A percentile compares a stretch with the other conserved stretches of the same genome.
These are phyloP conservation scores for Centropyge bicolor DNA, from an alignment of 2,797 vertebrate species.

Conservation along the genomic window DNA sequence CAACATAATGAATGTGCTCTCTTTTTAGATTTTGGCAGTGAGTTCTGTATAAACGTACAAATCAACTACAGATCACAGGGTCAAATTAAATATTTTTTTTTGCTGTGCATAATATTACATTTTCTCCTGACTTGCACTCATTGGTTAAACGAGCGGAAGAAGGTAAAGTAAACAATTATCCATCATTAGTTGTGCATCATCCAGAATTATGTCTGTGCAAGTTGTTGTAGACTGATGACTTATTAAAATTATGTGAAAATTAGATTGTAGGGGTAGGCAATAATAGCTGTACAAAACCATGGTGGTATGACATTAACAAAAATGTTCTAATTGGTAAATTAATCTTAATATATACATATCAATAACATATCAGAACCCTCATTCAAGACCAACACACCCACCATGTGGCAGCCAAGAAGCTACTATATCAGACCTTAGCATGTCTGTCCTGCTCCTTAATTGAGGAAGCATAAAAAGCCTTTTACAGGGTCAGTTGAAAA, in stretches of 20 bases:
- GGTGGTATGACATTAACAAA: background rate
- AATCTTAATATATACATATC: background rate
- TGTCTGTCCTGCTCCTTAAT: background rate
- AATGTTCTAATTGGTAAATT: background rate
- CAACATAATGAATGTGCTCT: slow-evolving; percentile 68
- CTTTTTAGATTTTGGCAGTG: slow-evolving; percentile 57
- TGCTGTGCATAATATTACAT: slow-evolving; percentile 1
- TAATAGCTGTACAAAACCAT: background rate
- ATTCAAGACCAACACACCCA: background rate
- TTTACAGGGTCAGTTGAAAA: background rate
- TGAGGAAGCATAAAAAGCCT: background rate
- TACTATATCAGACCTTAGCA: background rate
- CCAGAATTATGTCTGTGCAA: background rate
- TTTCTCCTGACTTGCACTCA: slow-evolving; percentile 5
- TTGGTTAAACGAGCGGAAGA: background rate
- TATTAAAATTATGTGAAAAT: background rate
- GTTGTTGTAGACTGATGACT: background rate
- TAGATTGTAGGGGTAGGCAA: background rate
- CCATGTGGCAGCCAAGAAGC: background rate
- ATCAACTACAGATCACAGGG: slow-evolving; percentile 43
- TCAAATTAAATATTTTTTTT: slow-evolving; percentile 36
- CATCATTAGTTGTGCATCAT: background rate
- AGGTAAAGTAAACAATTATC: background rate
- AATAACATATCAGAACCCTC: background rate
- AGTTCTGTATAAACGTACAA: slow-evolving; percentile 33